Evolutionary conservation across 2,888 invertebrate species (phyloP), one percentile per base, ranked within the genome.

Genomic region (Eugnorisma glareosa): DNA sequence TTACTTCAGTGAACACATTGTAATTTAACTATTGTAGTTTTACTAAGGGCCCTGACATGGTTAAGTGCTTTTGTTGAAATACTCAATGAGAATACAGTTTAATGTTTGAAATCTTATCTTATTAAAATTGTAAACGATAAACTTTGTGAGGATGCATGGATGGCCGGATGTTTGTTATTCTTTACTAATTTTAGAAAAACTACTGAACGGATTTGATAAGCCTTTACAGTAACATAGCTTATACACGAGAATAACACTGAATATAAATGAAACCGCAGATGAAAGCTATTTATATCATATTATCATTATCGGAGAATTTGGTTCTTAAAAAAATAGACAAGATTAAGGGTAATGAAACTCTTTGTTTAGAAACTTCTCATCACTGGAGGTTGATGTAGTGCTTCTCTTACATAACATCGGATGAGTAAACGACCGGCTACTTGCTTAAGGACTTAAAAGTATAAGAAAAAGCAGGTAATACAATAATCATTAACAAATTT

Each of bases 11-110:
- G 15, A 45, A 57, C 15, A 69, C 45, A 37, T 35, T 48, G 15
- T 48, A 21, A 35, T 48, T 48, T 48, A 35, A 73, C 3, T 73
- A 57, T 21, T 57, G 21, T 40, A 31, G 63, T n/a, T 40, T 15
- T 4, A n/a, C n/a, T 40, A 11, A 28, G 40, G 31, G 35, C 13
- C 24, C 8, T 11, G 31, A n/a, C 24, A 37, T 31, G 21, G 57
- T 43, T 45, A 28, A 35, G 43, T 63, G 24, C 15, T 76, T 57
- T 57, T 70, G 24, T 71, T 54, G 0, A 80, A 80, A n/a, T 31
- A 81, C 13, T 72, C n/a, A 15, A 40, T 11, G 11, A 71, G 18
- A 70, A 45, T 70, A 37, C 18, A 21, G 13, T 24, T 79, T n/a
- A 45, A 13, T 45, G 18, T 35, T 7, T 37, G 4, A 35, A 43